phyloP scores from a whole-genome alignment of 2,888 invertebrate genomes.

The Thera britannica region DNA sequence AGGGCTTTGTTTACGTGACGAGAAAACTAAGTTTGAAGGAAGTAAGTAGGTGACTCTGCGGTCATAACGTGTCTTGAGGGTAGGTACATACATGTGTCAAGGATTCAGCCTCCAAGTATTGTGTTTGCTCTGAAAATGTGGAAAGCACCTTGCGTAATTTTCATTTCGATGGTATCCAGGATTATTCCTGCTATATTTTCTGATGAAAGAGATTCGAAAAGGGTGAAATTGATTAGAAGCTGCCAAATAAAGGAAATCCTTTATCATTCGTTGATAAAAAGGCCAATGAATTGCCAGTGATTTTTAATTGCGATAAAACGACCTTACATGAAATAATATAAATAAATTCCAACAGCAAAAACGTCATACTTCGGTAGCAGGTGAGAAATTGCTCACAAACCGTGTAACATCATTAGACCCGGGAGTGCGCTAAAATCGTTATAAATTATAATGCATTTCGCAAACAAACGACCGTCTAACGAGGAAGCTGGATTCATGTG shows the following conservation, averaged over 20 bases:
- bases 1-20: constrained; percentile 7
- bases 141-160: too few relatives aligned
- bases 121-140: too few relatives aligned
- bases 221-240: background rate
- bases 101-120: background rate
- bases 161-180: too few relatives aligned
- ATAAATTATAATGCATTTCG: constrained; percentile 28
- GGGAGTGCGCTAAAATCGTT: constrained; percentile 22
- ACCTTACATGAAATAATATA: background rate
- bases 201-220: too few relatives aligned
- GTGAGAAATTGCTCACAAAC: constrained; percentile 21
- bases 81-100: background rate
- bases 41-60: background rate
- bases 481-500: constrained; percentile 13
- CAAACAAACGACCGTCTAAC: constrained; percentile 23
- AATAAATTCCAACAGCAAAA: background rate
- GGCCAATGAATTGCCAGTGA: background rate
- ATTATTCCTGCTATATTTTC: too few relatives aligned
- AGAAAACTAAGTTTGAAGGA: constrained; percentile 1
- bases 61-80: background rate
- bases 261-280: background rate
- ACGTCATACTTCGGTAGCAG: constrained; percentile 10
- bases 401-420: constrained; percentile 27
- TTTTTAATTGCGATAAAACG: background rate
- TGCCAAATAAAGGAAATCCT: background rate